A percentile compares a stretch with the other conserved stretches of the same genome.
Evolutionary conservation across 2,113 vertebrate genomes (phyloP).

Genomic region (Butorides virescens): DNA sequence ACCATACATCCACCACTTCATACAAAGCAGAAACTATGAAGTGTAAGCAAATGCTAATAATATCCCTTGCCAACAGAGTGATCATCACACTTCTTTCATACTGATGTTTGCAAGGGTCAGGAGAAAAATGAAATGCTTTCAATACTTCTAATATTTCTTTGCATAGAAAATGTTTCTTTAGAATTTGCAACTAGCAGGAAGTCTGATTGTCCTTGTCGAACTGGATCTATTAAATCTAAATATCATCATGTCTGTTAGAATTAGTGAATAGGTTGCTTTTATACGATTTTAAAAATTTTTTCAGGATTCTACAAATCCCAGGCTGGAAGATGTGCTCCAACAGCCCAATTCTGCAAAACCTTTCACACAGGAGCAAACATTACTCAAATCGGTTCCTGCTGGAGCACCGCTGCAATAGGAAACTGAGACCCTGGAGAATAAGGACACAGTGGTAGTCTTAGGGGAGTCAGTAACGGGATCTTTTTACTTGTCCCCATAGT

Average conservation of each 20-base stretch:
- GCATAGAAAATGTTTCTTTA: background rate
- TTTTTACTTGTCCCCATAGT: background rate
- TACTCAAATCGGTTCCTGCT: background rate
- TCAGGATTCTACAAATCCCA: background rate
- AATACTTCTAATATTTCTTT: background rate
- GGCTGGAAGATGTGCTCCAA: background rate
- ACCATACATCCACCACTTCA: background rate
- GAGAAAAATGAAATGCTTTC: background rate
- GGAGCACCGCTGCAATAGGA: background rate
- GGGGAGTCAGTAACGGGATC: background rate
- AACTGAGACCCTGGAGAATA: background rate
- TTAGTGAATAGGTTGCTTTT: background rate
- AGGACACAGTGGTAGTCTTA: background rate
- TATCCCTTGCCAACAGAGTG: background rate
- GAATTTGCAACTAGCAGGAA: background rate
- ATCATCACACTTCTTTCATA: background rate
- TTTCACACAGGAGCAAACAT: background rate
- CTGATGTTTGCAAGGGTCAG: background rate
- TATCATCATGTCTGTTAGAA: background rate
- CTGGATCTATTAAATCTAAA: background rate
- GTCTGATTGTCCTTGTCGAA: background rate
- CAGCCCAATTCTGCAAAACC: background rate
- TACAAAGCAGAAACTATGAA: background rate
- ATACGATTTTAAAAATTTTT: background rate
- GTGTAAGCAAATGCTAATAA: conserved; percentile 38